Evolutionary conservation across 1,140 invertebrate genomes (phyloP), one percentile per base, ranked within the genome.

Genomic region (Aleiodes sp.): DNA sequence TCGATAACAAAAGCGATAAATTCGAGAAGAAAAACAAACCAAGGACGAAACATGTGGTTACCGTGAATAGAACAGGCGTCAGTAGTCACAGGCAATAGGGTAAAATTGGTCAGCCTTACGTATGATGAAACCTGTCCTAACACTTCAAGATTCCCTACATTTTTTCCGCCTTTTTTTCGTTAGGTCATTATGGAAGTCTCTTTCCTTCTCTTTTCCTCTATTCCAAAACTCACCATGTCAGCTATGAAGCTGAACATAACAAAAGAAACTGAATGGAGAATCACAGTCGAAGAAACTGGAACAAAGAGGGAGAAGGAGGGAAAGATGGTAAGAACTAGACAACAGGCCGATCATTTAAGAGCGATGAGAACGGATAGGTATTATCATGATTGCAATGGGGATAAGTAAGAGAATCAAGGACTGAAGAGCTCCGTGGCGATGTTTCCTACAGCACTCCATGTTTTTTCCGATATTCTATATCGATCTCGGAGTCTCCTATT

Each of bases 381-480:
- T 46, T 46, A 46, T 46, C 43, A 46, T 10, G n/a, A 19, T 21
- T 46, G 16, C 19, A 21, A 7, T 46, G 10, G 21, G 16, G 43
- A 46, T 46, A n/a, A n/a, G n/a, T n/a, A n/a, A n/a, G n/a, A n/a
- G n/a, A n/a, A 21, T 46, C 43, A 46, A 46, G 43, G 43, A 46
- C 43, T 46, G 2, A 14, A 14, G 4, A 46, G 8, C 21, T 46
- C 10, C 43, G 19, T 46, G 21, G 16, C 16, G 43, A 6, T 4
- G 21, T 16, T 35, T 35, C 10, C 31, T 35, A 35, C 10, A n/a
- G n/a, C n/a, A 35, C 43, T 46, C 43, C 43, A 16, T 46, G 43
- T 46, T 4, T 46, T 46, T 46, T 21, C 21, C 43, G n/a, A n/a
- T n/a, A n/a, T n/a, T 46, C 7, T 46, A 46, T 46, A 46, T 46